Evolutionary conservation across 2,113 vertebrate genomes (phyloP).

Genomic region (Butastur rufipennis): DNA sequence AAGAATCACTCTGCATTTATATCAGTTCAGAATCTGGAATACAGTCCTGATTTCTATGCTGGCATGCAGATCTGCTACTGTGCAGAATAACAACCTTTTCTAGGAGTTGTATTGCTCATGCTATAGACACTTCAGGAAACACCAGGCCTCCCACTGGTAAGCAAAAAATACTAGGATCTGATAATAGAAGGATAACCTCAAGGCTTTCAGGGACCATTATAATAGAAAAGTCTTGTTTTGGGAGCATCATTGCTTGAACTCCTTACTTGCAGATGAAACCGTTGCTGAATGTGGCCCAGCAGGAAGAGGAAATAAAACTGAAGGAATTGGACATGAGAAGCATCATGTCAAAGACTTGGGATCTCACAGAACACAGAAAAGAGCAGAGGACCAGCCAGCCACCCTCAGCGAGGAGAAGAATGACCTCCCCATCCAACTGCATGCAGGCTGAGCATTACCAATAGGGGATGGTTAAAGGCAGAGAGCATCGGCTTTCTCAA

Average conservation of each 20-base stretch:
- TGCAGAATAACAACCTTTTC: background rate
- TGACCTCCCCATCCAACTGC: conserved; percentile 12
- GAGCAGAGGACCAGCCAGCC: conserved; percentile 37
- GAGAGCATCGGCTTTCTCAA: background rate
- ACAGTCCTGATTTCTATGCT: background rate
- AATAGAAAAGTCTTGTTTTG: background rate
- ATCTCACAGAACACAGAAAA: background rate
- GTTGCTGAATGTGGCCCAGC: conserved; percentile 2
- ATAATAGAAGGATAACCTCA: background rate
- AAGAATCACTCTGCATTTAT: background rate
- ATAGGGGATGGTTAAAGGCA: background rate
- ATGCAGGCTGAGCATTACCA: conserved; percentile 16
- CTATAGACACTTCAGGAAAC: conserved; percentile 9
- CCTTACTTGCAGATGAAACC: conserved; percentile 29
- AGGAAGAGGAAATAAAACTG: conserved; percentile 47
- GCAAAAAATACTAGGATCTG: background rate
- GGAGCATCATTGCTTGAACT: background rate
- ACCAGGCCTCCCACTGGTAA: background rate
- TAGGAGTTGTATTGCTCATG: background rate
- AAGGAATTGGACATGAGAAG: conserved; percentile 31
- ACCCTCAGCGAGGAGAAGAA: conserved; percentile 50
- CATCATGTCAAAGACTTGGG: background rate
- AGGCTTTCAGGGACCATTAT: background rate
- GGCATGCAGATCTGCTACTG: background rate
- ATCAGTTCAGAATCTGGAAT: background rate